Conservation (phyloP, 2,888 invertebrate species). For the Xestia xanthographa region DNA sequence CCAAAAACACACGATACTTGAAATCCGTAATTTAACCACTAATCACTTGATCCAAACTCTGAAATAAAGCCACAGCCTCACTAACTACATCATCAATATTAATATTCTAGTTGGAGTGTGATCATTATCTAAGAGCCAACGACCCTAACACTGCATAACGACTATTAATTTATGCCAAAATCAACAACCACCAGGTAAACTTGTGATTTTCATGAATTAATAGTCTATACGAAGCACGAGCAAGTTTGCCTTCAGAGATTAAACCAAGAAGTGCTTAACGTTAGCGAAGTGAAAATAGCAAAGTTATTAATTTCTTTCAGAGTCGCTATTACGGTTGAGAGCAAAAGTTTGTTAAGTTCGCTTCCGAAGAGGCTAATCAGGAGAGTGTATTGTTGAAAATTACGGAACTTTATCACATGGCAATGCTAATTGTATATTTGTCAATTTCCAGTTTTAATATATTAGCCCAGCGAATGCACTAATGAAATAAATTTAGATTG, state of each 20-base stretch:
- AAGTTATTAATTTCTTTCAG: conserved; percentile 67
- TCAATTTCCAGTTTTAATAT: background rate
- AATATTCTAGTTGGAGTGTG: conserved; percentile 24
- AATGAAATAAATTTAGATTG: background rate
- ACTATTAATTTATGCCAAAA: conserved; percentile 55
- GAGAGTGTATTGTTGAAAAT: conserved; percentile 30
- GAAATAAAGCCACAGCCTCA: conserved; percentile 18
- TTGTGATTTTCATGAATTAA: conserved; percentile 52
- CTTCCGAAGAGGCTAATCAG: conserved; percentile 44
- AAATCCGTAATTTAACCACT: conserved; percentile 21
- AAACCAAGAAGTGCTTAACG: conserved; percentile 66
- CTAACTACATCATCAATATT: conserved; percentile 38
- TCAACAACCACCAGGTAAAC: conserved; percentile 55
- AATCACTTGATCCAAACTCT: conserved; percentile 11
- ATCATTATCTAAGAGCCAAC: conserved; percentile 47
- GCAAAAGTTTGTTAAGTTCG: conserved; percentile 50
- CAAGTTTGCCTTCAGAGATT: conserved; percentile 61
- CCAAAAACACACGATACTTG: conserved; percentile 12
- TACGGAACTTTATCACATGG: conserved; percentile 18
- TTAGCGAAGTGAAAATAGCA: conserved; percentile 64
- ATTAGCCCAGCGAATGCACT: background rate
- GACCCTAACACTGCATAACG: conserved; percentile 34
- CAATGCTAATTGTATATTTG: background rate
- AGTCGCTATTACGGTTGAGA: conserved; percentile 61
- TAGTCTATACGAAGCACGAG: conserved; percentile 35